A percentile compares a stretch with the other conserved stretches of the same genome.
Evolutionary conservation across 2,797 vertebrate species (phyloP).

Genomic region (Sebastes minor): DNA sequence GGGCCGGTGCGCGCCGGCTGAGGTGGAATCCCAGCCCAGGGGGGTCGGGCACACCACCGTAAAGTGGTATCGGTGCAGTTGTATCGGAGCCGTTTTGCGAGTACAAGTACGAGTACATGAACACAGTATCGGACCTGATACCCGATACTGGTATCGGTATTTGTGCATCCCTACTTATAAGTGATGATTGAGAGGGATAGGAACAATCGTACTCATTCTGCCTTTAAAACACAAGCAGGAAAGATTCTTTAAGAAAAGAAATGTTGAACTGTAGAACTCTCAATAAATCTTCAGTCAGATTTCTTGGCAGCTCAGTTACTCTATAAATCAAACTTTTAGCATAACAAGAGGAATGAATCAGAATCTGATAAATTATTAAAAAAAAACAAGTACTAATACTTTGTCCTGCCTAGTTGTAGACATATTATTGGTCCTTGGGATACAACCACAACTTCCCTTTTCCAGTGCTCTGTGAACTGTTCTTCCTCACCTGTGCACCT

Average conservation of each 20-base stretch:
- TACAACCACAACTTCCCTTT: not conserved
- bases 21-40: no score
- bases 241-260: not conserved
- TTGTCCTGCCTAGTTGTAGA: not conserved
- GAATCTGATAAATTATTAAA: not conserved
- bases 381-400: not conserved
- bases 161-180: no score
- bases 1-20: no score
- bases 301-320: not conserved
- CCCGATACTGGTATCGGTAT: no score
- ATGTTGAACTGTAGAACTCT: not conserved
- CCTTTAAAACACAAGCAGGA: not conserved
- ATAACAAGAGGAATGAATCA: not conserved
- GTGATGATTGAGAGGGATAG: no score
- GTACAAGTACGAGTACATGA: no score
- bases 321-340: not conserved
- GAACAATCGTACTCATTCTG: no score
- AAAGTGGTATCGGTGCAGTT: no score
- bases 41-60: no score
- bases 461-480: not conserved
- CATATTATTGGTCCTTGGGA: not conserved
- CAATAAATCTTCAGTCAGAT: not conserved
- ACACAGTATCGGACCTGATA: no score
- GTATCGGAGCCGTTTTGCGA: no score
- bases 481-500: not conserved